Conservation (phyloP, 1,140 invertebrate genomes). For the Venturia canescens region DNA sequence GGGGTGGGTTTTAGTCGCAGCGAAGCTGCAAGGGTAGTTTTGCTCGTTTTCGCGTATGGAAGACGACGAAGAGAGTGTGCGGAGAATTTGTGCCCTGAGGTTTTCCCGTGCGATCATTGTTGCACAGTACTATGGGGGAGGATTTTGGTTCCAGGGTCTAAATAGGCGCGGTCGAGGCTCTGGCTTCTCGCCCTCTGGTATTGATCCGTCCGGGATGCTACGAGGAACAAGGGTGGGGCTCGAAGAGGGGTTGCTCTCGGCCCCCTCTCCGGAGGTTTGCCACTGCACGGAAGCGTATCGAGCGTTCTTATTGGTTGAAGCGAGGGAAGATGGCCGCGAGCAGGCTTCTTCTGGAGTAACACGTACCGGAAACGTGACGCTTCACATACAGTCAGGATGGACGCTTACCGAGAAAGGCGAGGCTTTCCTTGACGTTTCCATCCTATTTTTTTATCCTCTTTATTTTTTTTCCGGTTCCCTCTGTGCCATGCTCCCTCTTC, state of each 20-base stretch:
- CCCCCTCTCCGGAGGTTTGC: constrained; percentile 45
- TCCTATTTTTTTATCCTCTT: constrained; percentile 43
- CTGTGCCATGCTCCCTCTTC: constrained; percentile 4
- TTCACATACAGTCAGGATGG: constrained; percentile 53
- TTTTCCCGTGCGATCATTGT: constrained; percentile 41
- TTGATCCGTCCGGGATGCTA: constrained; percentile 61
- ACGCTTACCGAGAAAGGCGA: constrained; percentile 43
- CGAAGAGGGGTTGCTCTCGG: constrained; percentile 67
- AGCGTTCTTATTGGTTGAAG: constrained; percentile 64
- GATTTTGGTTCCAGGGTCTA: constrained; percentile 45
- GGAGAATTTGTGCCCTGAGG: constrained; percentile 16
- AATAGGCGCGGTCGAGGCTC: constrained; percentile 54
- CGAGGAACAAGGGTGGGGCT: constrained; percentile 61
- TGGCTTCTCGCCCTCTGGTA: constrained; percentile 51
- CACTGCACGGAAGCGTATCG: constrained; percentile 16
- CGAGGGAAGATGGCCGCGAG: constrained; percentile 69
- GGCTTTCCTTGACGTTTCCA: constrained; percentile 64
- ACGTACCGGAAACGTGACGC: constrained; percentile 72
- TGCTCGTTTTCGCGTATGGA: not conserved
- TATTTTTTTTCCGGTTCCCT: constrained; percentile 43
- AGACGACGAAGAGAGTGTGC: constrained; percentile 2
- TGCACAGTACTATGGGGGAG: constrained; percentile 8
- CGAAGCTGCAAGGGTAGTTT: constrained; percentile 11
- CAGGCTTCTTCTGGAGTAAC: constrained; percentile 33
- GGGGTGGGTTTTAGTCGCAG: not conserved